Evolutionary conservation across 2,113 vertebrate genomes (phyloP).

Genomic region (Cygnus buccinator): DNA sequence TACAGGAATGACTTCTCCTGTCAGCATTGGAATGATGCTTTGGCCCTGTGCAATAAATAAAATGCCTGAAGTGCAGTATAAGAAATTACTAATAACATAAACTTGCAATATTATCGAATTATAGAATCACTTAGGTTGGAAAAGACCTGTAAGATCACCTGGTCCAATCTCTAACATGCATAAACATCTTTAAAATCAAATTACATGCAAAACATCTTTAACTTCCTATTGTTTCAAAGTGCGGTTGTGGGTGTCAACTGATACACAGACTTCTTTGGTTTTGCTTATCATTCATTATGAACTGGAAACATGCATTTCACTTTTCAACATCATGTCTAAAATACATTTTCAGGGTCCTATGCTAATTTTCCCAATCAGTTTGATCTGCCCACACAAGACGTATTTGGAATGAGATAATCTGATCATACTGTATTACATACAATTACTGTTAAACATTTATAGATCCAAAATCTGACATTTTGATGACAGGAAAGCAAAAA

Average conservation of each 20-base stretch:
- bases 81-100: neutral
- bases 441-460: neutral
- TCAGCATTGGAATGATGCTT: slow-evolving; percentile 94
- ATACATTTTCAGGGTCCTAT: neutral
- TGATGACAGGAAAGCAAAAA: neutral
- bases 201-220: neutral
- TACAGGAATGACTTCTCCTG: slow-evolving; percentile 92
- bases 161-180: no score
- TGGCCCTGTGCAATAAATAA: slow-evolving; percentile 83
- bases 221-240: neutral
- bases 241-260: neutral
- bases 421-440: neutral
- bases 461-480: neutral
- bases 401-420: neutral
- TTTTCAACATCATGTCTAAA: neutral
- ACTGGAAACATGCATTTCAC: neutral
- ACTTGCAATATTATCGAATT: neutral
- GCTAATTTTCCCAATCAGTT: neutral
- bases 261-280: neutral
- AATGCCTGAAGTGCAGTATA: neutral
- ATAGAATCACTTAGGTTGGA: no score
- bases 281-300: neutral
- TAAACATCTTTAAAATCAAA: no score
- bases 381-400: neutral
- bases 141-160: no score